Percentiles rank a stretch among this genome's conserved stretches.
Evolutionary conservation across 1,140 invertebrate species (phyloP).

Genomic region (Caenorhabditis latens): DNA sequence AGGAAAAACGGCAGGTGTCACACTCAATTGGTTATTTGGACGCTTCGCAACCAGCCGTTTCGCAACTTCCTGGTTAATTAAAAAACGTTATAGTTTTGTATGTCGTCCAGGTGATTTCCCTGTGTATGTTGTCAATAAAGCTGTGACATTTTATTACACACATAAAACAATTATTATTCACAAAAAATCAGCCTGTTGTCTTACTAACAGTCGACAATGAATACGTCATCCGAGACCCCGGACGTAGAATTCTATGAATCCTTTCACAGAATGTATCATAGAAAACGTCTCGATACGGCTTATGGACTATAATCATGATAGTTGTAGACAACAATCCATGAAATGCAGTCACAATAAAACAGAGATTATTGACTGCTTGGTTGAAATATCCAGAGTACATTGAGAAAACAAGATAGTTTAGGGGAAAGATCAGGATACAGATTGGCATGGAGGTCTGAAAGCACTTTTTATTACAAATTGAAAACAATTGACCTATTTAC

Average conservation of each 20-base stretch:
- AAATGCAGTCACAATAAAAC: conserved; percentile 20
- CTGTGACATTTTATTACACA: no score
- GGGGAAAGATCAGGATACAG: neutral
- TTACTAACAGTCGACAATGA: neutral
- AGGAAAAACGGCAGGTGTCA: no score
- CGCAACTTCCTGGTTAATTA: no score
- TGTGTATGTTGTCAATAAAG: no score
- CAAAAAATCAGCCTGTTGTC: neutral
- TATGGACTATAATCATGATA: neutral
- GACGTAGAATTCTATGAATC: neutral
- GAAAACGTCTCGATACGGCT: neutral
- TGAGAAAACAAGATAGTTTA: neutral
- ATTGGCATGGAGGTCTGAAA: conserved; percentile 17
- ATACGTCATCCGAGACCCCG: neutral
- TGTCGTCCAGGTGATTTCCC: no score
- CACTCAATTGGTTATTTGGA: no score
- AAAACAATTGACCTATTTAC: neutral
- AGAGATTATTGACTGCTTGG: conserved; percentile 6
- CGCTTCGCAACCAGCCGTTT: no score
- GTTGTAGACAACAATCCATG: neutral
- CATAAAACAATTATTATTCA: neutral
- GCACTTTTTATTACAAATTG: no score
- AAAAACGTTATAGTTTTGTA: no score
- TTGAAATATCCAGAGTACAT: conserved; percentile 26
- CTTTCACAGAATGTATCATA: neutral